A percentile compares a stretch with the other conserved stretches of the same genome.
phyloP scores from a whole-genome alignment of 1,140 invertebrate genomes.

The Apolygus lucorum region DNA sequence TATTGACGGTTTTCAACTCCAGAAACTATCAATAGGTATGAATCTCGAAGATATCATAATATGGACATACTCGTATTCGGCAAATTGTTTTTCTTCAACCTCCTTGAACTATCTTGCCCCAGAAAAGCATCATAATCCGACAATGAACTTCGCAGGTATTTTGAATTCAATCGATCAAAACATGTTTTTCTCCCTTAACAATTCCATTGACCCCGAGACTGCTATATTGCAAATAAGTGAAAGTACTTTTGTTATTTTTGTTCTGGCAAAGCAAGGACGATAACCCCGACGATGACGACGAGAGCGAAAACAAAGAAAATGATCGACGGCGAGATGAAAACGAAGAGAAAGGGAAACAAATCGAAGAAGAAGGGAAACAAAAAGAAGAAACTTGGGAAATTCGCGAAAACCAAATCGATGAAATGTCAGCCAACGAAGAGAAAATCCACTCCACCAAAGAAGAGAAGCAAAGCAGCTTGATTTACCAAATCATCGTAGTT shows the following conservation, averaged over 20 bases:
- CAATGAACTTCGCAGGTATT: too few species aligned
- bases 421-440: neutral
- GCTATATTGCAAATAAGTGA: too few species aligned
- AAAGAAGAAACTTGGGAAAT: neutral
- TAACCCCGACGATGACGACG: neutral
- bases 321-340: neutral
- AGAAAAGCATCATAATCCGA: too few species aligned
- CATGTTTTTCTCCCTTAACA: too few species aligned
- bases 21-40: too few species aligned
- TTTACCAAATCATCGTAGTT: slow-evolving; percentile 24
- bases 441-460: neutral
- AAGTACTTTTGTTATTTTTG: slow-evolving; percentile 1
- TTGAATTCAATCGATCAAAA: too few species aligned
- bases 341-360: neutral
- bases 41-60: too few species aligned
- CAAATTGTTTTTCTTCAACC: too few species aligned
- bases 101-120: too few species aligned
- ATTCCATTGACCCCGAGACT: too few species aligned
- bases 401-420: neutral
- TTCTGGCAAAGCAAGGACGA: slow-evolving; percentile 5
- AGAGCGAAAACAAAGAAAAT: neutral
- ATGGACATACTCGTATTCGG: too few species aligned
- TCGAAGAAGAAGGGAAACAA: neutral
- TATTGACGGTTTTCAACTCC: too few species aligned
- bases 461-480: slow-evolving; percentile 5